A percentile compares a stretch with the other conserved stretches of the same genome.
Conservation (phyloP, 1,140 invertebrate species). For the Drosophila dunni region DNA sequence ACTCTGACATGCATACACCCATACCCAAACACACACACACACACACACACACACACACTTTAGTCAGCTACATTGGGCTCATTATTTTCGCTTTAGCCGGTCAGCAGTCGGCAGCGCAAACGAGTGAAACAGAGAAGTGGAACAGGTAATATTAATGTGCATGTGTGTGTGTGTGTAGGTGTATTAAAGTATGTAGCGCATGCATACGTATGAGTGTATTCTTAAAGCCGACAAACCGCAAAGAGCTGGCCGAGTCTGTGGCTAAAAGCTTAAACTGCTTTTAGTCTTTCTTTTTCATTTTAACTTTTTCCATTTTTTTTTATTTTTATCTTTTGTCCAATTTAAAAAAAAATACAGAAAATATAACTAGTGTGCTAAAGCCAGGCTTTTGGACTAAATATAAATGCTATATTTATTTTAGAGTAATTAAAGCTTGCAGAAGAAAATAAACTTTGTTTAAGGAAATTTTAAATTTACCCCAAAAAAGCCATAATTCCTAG, state of each 20-base stretch:
- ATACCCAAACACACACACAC: constrained; percentile 11
- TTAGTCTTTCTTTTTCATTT: constrained; percentile 21
- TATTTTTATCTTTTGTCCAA: constrained; percentile 12
- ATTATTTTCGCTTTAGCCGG: constrained; percentile 81
- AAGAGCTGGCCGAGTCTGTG: constrained; percentile 46
- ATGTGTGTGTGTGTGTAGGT: constrained; percentile 33
- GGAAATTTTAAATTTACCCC: too few relatives aligned
- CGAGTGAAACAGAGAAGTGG: constrained; percentile 30
- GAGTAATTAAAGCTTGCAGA: too few relatives aligned
- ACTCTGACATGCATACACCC: background rate
- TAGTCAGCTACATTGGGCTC: constrained; percentile 61
- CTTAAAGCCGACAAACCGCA: constrained; percentile 66
- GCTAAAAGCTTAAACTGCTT: constrained; percentile 41
- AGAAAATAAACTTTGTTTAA: too few relatives aligned
- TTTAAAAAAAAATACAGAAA: constrained; percentile 3
- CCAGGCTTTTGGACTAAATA: too few relatives aligned
- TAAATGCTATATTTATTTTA: too few relatives aligned
- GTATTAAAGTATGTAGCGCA: background rate
- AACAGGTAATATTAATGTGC: constrained; percentile 22
- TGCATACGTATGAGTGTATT: constrained; percentile 40
- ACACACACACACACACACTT: constrained; percentile 19
- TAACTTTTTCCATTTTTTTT: background rate
- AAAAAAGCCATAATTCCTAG: too few relatives aligned
- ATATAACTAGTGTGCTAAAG: too few relatives aligned
- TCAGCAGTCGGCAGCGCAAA: constrained; percentile 48